Evolutionary conservation across 2,797 vertebrate species (phyloP).

Genomic region (Enteromius treurensis): DNA sequence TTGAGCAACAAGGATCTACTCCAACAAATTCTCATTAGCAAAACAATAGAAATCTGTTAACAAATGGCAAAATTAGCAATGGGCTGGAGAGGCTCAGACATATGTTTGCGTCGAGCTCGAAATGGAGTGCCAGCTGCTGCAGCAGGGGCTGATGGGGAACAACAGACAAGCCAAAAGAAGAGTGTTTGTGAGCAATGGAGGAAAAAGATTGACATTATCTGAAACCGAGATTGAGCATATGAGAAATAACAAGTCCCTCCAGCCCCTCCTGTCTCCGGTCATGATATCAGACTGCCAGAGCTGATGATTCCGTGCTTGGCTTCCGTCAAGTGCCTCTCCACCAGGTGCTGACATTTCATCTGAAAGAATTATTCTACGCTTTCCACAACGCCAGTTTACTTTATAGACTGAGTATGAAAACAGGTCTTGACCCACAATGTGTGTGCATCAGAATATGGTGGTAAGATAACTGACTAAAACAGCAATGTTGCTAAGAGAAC

Average conservation of each 20-base stretch:
- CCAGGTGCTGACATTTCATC: constrained; percentile 74
- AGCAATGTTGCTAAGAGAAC: neutral
- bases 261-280: constrained; percentile 30
- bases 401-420: constrained; percentile 62
- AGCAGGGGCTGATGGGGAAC: constrained; percentile 42
- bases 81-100: constrained; percentile 46
- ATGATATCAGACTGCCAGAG: constrained; percentile 25
- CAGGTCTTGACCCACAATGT: constrained; percentile 35
- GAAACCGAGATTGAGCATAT: constrained; percentile 37
- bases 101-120: constrained; percentile 58
- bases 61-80: constrained; percentile 58
- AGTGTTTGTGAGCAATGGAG: constrained; percentile 28
- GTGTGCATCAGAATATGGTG: neutral
- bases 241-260: constrained; percentile 46
- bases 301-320: constrained; percentile 43
- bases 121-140: constrained; percentile 54
- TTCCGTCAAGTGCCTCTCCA: constrained; percentile 62
- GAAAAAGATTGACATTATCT: constrained; percentile 40
- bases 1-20: constrained; percentile 52
- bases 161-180: constrained; percentile 32
- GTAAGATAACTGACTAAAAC: neutral
- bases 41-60: constrained; percentile 54
- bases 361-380: constrained; percentile 71
- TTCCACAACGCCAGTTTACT: constrained; percentile 60
- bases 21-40: constrained; percentile 52